Evolutionary conservation across 2,113 vertebrate species (phyloP).

Genomic region (Chinchilla lanigera): DNA sequence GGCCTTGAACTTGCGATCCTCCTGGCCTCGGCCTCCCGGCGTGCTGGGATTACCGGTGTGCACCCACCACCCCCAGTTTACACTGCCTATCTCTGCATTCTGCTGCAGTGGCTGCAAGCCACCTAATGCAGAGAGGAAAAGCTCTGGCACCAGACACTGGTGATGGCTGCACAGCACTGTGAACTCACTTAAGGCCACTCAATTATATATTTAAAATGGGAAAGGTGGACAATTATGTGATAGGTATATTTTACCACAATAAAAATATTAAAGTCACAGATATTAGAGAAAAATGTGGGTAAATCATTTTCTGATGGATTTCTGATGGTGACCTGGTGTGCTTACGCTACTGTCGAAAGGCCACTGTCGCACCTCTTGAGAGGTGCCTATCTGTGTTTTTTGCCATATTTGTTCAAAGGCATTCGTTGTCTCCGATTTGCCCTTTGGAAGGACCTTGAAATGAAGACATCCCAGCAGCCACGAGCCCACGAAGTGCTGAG

Average conservation of each 20-base stretch:
- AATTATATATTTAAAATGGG: neutral
- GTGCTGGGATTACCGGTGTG: neutral
- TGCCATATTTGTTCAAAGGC: neutral
- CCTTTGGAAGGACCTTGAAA: neutral
- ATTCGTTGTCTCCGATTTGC: neutral
- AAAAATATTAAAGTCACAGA: neutral
- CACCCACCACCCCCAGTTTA: neutral
- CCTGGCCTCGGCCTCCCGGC: neutral
- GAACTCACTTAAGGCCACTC: neutral
- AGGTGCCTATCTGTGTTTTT: neutral
- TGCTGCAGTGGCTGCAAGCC: too few relatives aligned
- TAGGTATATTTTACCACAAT: neutral
- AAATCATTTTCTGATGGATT: too few relatives aligned
- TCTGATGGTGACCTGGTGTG: neutral
- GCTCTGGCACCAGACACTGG: neutral
- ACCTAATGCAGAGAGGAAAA: neutral
- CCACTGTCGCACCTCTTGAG: neutral
- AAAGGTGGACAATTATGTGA: neutral
- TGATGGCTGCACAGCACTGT: fast-evolving
- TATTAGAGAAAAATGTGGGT: neutral
- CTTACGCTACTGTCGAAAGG: neutral
- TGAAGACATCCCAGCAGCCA: fast-evolving
- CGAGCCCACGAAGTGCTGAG: fast-evolving
- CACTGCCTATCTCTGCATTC: neutral
- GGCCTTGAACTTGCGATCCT: neutral